Evolutionary conservation across 2,888 invertebrate genomes (phyloP).

Genomic region (Petrolisthes cinctipes): DNA sequence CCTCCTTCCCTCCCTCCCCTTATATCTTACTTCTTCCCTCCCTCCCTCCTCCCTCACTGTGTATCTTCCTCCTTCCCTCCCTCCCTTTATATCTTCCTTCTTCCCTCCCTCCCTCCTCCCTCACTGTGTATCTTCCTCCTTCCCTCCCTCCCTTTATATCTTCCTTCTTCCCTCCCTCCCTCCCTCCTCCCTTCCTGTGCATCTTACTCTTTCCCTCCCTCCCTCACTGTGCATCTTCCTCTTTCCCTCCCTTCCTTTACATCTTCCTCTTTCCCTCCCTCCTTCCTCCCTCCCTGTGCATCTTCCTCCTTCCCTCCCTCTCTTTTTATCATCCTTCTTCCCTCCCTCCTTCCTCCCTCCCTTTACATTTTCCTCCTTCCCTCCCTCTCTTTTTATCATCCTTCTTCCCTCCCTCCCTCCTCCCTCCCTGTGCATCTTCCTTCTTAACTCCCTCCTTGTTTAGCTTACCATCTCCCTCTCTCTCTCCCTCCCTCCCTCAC

Average conservation of each 20-base stretch:
- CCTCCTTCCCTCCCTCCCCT: not conserved
- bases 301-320: not conserved
- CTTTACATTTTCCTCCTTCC: not conserved
- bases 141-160: not conserved
- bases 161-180: slow-evolving; percentile 13
- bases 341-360: not conserved
- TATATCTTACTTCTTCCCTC: slow-evolving; percentile 6
- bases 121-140: not conserved
- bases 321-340: not conserved
- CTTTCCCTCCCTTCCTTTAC: not conserved
- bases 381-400: not conserved
- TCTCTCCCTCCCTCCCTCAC: not conserved
- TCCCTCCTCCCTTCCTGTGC: no score
- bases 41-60: no score
- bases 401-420: not conserved
- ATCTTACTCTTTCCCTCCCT: no score
- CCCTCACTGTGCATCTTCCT: not conserved
- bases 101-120: not conserved
- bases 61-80: no score
- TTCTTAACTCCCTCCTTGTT: not conserved
- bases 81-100: no score
- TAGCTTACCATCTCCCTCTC: not conserved
- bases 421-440: not conserved
- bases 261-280: no score
- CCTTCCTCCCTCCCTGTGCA: not conserved